A percentile compares a stretch with the other conserved stretches of the same genome.
phyloP scores from a whole-genome alignment of 1,140 invertebrate genomes.

The Zaprionus ornatus region DNA sequence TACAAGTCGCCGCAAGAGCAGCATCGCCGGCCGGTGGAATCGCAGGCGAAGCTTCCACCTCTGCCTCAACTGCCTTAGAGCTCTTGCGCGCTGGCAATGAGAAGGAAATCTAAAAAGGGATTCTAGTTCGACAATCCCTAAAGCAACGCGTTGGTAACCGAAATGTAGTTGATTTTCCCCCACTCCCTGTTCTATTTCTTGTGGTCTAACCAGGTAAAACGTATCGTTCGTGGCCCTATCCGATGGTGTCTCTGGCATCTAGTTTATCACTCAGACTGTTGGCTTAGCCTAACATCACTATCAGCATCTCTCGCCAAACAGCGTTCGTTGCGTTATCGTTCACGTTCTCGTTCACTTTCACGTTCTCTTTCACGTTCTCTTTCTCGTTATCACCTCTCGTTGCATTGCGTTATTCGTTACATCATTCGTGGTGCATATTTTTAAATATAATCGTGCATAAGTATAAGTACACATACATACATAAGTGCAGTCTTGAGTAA shows the following conservation, averaged over 20 bases:
- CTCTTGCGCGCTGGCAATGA: constrained; percentile 43
- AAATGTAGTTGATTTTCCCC: constrained; percentile 28
- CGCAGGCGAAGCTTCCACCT: constrained; percentile 30
- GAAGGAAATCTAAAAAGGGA: constrained; percentile 59
- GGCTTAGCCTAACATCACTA: constrained; percentile 41
- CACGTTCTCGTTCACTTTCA: constrained; percentile 50
- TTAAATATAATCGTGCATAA: background rate
- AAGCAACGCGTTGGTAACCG: constrained; percentile 43
- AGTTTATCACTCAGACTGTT: constrained; percentile 34
- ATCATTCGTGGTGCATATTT: constrained; percentile 13
- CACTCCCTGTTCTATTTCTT: constrained; percentile 41
- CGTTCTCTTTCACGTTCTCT: constrained; percentile 48
- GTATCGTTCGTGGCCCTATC: constrained; percentile 43
- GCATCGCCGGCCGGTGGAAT: constrained; percentile 20
- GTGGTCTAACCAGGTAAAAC: constrained; percentile 69
- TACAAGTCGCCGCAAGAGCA: constrained; percentile 35
- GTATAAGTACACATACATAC: background rate
- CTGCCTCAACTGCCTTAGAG: constrained; percentile 15
- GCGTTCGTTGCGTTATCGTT: constrained; percentile 57
- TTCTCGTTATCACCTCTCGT: constrained; percentile 67
- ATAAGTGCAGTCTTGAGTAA: constrained; percentile 35
- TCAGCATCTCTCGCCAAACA: constrained; percentile 53
- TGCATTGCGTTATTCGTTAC: constrained; percentile 55
- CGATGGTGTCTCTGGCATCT: constrained; percentile 45
- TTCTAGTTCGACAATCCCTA: background rate